Evolutionary conservation across 2,113 vertebrate species (phyloP), one percentile per base, ranked within the genome.

Genomic region (Orthonyx spaldingii): DNA sequence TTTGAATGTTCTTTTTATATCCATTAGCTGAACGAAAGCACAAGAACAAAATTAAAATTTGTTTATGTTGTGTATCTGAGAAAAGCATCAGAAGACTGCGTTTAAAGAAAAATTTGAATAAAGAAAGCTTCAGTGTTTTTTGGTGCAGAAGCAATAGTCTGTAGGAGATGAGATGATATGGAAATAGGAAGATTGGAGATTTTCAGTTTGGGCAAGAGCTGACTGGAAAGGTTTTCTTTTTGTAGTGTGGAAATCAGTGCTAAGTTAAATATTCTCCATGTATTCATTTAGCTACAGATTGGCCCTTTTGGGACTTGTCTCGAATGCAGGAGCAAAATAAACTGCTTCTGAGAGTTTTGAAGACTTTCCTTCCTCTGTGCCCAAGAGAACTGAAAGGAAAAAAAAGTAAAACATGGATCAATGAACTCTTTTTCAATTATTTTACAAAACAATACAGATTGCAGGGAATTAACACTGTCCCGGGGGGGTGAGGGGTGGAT

Each of bases 391-490:
- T 65, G 46, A 59, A 53, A 5, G 19, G 24, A 2, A 28, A 61
- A 79, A 71, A 68, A 82, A 69, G 26, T 80, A 63, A 88, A 92
- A 28, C 41, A 46, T 70, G 50, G 68, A 92, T 88, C 78, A 93
- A 23, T 91, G 10, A 88, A 56, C 16, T 84, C 26, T 41, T 86
- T 86, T 84, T 76, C 78, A 70, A 0, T 77, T 95, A 86, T 80
- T 96, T 90, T 87, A 85, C 63, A 47, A 88, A 96, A 83, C 53
- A 89, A 59, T 83, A 83, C 53, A 72, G 53, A 64, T 83, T 91
- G 50, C n/a, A 61, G 26, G 30, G 93, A 80, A 47, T 90, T n/a
- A n/a, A n/a, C n/a, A n/a, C n/a, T n/a, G n/a, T n/a, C n/a, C n/a
- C n/a, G n/a, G n/a, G n/a, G n/a, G n/a, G n/a, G n/a, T n/a, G n/a